These are phyloP conservation scores for Cerastis rubricosa DNA, from an alignment of 2,888 invertebrate species.

Conservation along the genomic window DNA sequence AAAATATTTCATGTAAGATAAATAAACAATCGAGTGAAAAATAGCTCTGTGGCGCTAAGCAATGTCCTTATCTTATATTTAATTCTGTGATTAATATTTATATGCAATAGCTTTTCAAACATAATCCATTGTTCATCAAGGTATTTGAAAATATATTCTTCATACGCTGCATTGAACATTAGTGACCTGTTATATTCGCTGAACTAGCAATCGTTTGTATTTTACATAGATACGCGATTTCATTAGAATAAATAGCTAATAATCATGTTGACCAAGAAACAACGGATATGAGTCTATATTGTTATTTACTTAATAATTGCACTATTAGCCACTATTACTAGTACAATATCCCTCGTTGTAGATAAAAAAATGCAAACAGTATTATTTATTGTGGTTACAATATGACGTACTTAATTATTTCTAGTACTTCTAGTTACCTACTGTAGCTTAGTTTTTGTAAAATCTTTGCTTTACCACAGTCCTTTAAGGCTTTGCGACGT, in stretches of 20 bases:
- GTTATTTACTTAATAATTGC: background rate
- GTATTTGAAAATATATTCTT: background rate
- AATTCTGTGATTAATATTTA: background rate
- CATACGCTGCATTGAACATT: background rate
- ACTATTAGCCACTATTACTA: slow-evolving; percentile 12
- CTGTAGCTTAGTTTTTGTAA: background rate
- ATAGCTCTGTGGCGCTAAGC: too few species aligned
- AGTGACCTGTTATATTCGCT: background rate
- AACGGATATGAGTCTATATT: slow-evolving; percentile 8
- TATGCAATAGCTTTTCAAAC: background rate
- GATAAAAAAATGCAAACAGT: slow-evolving; percentile 27
- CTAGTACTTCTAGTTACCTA: background rate
- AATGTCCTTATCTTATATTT: background rate
- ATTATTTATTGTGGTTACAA: slow-evolving; percentile 22
- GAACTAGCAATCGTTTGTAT: background rate
- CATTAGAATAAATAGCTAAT: background rate
- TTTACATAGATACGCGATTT: background rate
- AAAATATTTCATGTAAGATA: background rate
- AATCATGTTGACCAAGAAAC: slow-evolving; percentile 4
- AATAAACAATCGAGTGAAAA: background rate
- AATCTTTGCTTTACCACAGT: background rate
- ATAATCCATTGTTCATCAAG: slow-evolving; percentile 1
- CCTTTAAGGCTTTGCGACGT: too few species aligned
- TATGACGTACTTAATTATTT: slow-evolving; percentile 7
- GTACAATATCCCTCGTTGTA: slow-evolving; percentile 1